Evolutionary conservation across 2,888 invertebrate species (phyloP).

Genomic region (Holacanthella duospinosa): DNA sequence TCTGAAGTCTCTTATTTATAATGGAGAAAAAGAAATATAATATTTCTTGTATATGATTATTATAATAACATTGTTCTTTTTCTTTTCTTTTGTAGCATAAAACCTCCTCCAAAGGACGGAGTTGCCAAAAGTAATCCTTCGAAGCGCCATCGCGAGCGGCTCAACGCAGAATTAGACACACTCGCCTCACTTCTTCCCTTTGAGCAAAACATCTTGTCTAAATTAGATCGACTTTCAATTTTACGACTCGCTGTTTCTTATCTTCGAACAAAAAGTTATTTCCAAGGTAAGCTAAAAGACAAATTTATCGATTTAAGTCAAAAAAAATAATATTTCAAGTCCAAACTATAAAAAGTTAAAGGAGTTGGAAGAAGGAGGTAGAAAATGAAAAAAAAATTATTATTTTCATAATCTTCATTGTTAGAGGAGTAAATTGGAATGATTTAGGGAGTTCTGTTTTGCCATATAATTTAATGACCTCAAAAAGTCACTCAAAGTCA

Average conservation of each 20-base stretch:
- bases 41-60: background rate
- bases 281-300: constrained; percentile 69
- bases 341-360: background rate
- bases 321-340: background rate
- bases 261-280: constrained; percentile 96
- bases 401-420: background rate
- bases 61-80: constrained; percentile 1
- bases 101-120: constrained; percentile 87
- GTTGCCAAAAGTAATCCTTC: constrained; percentile 96
- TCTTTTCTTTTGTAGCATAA: constrained; percentile 59
- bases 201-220: constrained; percentile 95
- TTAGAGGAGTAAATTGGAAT: background rate
- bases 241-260: constrained; percentile 96
- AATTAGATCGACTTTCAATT: constrained; percentile 94
- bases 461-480: too few species aligned
- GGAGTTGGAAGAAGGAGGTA: background rate
- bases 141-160: constrained; percentile 91
- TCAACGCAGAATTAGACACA: constrained; percentile 96
- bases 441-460: too few species aligned
- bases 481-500: too few species aligned
- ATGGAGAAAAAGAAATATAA: too few species aligned
- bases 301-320: too few species aligned
- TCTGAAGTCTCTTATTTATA: too few species aligned
- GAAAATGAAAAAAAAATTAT: background rate
- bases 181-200: constrained; percentile 88